These are phyloP conservation scores for Panurus biarmicus DNA, from an alignment of 2,113 vertebrate genomes.

Conservation along the genomic window DNA sequence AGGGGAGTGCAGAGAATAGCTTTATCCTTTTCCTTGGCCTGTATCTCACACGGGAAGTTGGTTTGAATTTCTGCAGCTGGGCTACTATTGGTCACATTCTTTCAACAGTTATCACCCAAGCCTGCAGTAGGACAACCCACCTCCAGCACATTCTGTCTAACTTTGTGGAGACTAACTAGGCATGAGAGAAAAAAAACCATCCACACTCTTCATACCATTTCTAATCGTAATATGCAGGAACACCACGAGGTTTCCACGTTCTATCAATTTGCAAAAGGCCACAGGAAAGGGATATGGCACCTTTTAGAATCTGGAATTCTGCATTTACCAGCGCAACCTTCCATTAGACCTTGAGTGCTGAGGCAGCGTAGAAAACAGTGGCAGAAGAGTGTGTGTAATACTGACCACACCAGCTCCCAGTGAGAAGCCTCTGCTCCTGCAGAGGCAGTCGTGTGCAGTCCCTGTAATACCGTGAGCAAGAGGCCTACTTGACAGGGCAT, in stretches of 20 bases:
- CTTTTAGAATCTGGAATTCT: slow-evolving; percentile 66
- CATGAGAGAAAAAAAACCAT: slow-evolving; percentile 67
- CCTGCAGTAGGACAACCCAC: slow-evolving; percentile 53
- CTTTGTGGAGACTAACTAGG: slow-evolving; percentile 62
- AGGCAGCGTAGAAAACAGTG: slow-evolving; percentile 74
- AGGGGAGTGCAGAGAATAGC: slow-evolving; percentile 58
- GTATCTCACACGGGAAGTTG: slow-evolving; percentile 48
- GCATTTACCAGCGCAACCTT: slow-evolving; percentile 64
- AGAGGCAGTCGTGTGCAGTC: slow-evolving; percentile 59
- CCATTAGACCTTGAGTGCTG: slow-evolving; percentile 67
- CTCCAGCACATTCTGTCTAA: slow-evolving; percentile 58
- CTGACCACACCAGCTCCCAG: slow-evolving; percentile 69
- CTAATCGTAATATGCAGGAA: slow-evolving; percentile 66
- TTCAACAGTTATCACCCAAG: slow-evolving; percentile 30
- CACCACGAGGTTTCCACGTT: slow-evolving; percentile 57
- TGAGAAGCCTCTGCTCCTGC: slow-evolving; percentile 64
- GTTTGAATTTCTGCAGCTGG: slow-evolving; percentile 24
- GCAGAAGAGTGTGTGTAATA: slow-evolving; percentile 75
- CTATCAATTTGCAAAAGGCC: slow-evolving; percentile 69
- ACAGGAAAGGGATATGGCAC: slow-evolving; percentile 68
- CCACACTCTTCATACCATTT: slow-evolving; percentile 68
- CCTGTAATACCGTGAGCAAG: slow-evolving; percentile 62
- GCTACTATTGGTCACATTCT: slow-evolving; percentile 38
- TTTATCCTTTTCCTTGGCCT: slow-evolving; percentile 64
- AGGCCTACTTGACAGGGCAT: slow-evolving; percentile 68